These are phyloP conservation scores for Phyllotreta striolata DNA, from an alignment of 2,888 invertebrate species.

Conservation along the genomic window DNA sequence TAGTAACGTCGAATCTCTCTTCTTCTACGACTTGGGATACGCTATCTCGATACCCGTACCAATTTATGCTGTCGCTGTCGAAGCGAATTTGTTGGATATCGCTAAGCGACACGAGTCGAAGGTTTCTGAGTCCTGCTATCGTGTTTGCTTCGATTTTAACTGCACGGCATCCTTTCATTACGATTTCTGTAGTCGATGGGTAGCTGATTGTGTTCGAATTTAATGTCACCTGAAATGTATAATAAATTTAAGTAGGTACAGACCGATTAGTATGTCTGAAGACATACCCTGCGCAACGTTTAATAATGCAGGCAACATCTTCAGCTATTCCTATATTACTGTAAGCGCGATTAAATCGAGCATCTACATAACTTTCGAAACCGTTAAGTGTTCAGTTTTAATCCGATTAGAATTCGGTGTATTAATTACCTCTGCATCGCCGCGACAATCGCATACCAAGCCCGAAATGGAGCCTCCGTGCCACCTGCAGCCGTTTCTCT, in stretches of 20 bases:
- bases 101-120: constrained; percentile 70
- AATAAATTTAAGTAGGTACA: neutral
- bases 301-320: no score
- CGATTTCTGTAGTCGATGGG: constrained; percentile 60
- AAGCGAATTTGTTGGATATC: constrained; percentile 71
- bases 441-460: constrained; percentile 52
- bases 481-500: constrained; percentile 56
- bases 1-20: constrained; percentile 50
- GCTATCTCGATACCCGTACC: constrained; percentile 59
- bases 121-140: constrained; percentile 67
- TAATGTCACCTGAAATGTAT: constrained; percentile 54
- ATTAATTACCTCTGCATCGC: constrained; percentile 52
- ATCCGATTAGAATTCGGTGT: neutral
- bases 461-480: constrained; percentile 52
- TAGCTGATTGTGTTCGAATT: constrained; percentile 52
- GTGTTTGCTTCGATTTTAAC: constrained; percentile 69
- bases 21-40: constrained; percentile 47
- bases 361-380: neutral
- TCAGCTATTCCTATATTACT: no score
- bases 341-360: neutral
- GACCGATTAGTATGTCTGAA: neutral
- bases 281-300: no score
- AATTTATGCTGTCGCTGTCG: constrained; percentile 68
- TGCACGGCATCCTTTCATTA: constrained; percentile 71
- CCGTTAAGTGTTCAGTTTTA: neutral